Evolutionary conservation across 2,888 invertebrate genomes (phyloP).

Genomic region (Apoda limacodes): DNA sequence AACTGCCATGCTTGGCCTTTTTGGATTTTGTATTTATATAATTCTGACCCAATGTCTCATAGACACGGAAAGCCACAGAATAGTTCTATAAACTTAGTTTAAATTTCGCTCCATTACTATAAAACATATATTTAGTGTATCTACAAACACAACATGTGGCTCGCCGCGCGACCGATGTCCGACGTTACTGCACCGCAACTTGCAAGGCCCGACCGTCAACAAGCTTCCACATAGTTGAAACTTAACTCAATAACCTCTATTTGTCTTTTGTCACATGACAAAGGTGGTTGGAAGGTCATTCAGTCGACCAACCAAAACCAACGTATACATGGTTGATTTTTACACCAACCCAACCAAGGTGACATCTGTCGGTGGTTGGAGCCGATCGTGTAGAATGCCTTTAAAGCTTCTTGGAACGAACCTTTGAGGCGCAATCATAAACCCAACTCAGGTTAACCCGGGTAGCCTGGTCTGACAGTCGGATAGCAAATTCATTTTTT

Average conservation of each 20-base stretch:
- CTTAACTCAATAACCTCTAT: not conserved
- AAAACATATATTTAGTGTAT: too few species aligned
- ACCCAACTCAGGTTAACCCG: too few species aligned
- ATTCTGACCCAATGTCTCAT: not conserved
- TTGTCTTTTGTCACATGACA: not conserved
- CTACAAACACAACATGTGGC: too few species aligned
- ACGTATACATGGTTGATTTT: constrained; percentile 1
- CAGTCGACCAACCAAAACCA: not conserved
- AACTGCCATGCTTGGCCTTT: not conserved
- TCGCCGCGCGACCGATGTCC: too few species aligned
- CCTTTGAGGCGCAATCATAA: too few species aligned
- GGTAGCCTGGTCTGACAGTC: too few species aligned
- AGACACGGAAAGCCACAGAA: not conserved
- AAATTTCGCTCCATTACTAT: not conserved
- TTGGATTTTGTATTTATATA: not conserved
- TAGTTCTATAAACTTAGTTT: not conserved
- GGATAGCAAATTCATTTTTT: too few species aligned
- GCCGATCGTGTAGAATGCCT: too few species aligned
- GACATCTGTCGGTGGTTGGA: constrained; percentile 4
- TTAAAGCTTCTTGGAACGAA: too few species aligned
- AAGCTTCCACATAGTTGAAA: not conserved
- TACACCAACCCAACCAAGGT: constrained; percentile 2
- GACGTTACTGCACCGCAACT: too few species aligned
- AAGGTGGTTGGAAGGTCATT: not conserved
- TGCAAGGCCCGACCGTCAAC: too few species aligned